Evolutionary conservation across 2,888 invertebrate species (phyloP).

Genomic region (Parthenolecanium corni): DNA sequence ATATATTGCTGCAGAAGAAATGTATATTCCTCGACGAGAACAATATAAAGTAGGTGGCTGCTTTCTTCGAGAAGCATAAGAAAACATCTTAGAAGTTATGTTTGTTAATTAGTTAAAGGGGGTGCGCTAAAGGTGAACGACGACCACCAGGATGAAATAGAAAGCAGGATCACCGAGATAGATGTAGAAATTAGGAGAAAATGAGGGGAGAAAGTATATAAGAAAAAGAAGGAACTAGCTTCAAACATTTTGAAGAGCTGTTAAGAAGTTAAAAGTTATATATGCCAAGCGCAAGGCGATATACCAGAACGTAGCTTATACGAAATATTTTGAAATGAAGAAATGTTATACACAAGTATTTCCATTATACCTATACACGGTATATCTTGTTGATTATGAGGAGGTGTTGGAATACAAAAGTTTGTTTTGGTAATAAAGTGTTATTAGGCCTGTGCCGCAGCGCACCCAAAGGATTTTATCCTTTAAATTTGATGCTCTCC

Average conservation of each 20-base stretch:
- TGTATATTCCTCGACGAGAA: constrained; percentile 2
- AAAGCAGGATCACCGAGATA: no score
- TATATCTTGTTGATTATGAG: constrained; percentile 27
- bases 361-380: constrained; percentile 1
- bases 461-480: constrained; percentile 22
- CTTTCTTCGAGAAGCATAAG: constrained; percentile 21
- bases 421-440: constrained; percentile 25
- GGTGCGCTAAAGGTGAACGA: not conserved
- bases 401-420: constrained; percentile 27
- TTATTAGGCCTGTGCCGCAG: constrained; percentile 18
- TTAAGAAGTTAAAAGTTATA: constrained; percentile 25
- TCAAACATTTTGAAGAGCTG: constrained; percentile 27
- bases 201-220: not conserved
- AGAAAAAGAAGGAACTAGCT: constrained; percentile 22
- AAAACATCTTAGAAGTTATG: constrained; percentile 26
- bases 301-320: constrained; percentile 22
- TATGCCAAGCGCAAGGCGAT: constrained; percentile 5
- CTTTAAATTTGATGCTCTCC: constrained; percentile 24
- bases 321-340: constrained; percentile 19
- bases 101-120: constrained; percentile 27
- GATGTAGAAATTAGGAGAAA: no score
- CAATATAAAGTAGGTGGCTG: constrained; percentile 23
- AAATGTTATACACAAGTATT: constrained; percentile 25
- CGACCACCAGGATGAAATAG: no score
- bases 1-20: no score